Evolutionary conservation across 2,113 vertebrate species (phyloP).

Genomic region (Lycocorax pyrrhopterus): DNA sequence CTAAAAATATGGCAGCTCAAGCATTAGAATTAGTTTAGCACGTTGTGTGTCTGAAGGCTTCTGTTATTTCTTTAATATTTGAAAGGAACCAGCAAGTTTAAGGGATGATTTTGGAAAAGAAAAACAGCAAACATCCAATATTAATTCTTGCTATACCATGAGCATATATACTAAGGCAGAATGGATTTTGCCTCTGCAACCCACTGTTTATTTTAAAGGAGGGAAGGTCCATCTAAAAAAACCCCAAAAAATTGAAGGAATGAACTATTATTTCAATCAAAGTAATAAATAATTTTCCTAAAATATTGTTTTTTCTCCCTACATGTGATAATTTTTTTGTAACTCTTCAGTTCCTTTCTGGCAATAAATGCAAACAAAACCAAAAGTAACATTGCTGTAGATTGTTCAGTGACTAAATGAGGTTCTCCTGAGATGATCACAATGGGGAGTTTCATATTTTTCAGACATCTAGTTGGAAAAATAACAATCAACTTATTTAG

Average conservation of each 20-base stretch:
- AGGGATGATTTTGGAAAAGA: neutral
- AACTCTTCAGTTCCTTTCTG: neutral
- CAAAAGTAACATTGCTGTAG: neutral
- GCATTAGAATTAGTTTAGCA: neutral
- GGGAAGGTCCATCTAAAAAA: neutral
- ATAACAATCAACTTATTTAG: conserved; percentile 15
- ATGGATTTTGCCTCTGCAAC: neutral
- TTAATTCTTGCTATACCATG: neutral
- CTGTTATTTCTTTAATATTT: neutral
- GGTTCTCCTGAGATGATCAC: neutral
- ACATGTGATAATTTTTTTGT: neutral
- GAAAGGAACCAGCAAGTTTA: neutral
- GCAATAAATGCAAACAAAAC: neutral
- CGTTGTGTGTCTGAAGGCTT: neutral
- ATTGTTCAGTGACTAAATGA: neutral
- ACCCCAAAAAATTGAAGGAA: neutral
- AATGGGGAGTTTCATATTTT: neutral
- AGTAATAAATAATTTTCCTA: neutral
- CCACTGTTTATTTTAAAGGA: neutral
- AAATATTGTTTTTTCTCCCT: neutral
- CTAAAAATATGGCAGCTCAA: neutral
- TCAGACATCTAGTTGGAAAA: neutral
- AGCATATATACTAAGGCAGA: neutral
- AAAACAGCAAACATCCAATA: neutral
- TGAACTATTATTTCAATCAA: neutral